Percentiles rank a stretch among this genome's conserved stretches.
phyloP scores from a whole-genome alignment of 2,888 invertebrate species.

The Ethmia dodecea region DNA sequence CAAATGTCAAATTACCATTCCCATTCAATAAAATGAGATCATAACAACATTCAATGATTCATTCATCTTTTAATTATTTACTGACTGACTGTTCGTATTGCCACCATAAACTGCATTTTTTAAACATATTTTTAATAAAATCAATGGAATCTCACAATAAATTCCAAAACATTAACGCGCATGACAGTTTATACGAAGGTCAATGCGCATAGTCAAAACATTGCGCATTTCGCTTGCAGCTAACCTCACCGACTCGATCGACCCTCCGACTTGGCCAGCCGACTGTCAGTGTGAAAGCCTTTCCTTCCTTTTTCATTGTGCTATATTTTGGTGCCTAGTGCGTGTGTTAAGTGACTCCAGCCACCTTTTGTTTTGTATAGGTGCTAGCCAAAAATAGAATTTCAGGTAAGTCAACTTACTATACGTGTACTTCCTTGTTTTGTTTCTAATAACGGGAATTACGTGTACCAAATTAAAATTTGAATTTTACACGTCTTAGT shows the following conservation, averaged over 20 bases:
- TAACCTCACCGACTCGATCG: slow-evolving; percentile 63
- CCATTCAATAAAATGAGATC: not conserved
- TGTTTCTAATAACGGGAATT: not conserved
- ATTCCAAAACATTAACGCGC: slow-evolving; percentile 39
- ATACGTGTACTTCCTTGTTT: not conserved
- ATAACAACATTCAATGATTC: too few species aligned
- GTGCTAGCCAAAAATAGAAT: slow-evolving; percentile 45
- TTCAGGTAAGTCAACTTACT: slow-evolving; percentile 47
- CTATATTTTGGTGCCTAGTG: slow-evolving; percentile 69
- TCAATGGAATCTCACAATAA: slow-evolving; percentile 3
- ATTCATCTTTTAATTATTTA: too few species aligned
- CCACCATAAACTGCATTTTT: too few species aligned
- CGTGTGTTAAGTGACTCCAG: slow-evolving; percentile 57
- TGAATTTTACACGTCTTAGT: too few species aligned
- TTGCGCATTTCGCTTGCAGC: slow-evolving; percentile 66
- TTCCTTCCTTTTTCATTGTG: slow-evolving; percentile 38
- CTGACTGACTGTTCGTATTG: too few species aligned
- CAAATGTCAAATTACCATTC: not conserved
- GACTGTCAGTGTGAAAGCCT: slow-evolving; percentile 52
- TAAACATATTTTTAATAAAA: too few species aligned
- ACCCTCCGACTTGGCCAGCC: slow-evolving; percentile 43
- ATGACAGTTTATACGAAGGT: slow-evolving; percentile 57
- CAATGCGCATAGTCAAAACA: slow-evolving; percentile 76
- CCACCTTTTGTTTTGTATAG: slow-evolving; percentile 42
- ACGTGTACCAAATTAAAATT: too few species aligned